Conservation (phyloP, 2,113 vertebrate species). For the Gymnobelideus leadbeateri region DNA sequence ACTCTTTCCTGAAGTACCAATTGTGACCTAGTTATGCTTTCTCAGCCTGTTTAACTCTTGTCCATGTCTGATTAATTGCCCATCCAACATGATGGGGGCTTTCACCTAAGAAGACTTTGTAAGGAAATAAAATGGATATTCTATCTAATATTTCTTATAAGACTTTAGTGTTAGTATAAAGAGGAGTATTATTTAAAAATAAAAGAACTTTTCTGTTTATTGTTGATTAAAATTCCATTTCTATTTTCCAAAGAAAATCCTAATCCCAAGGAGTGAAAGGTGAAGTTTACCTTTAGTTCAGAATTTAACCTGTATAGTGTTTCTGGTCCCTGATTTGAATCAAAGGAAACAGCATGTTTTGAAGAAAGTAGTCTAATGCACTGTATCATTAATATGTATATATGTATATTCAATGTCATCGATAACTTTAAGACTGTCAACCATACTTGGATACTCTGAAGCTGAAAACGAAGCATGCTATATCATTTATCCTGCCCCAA, state of each 20-base stretch:
- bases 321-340: constrained; percentile 50
- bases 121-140: constrained; percentile 76
- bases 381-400: constrained; percentile 41
- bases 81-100: neutral
- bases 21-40: neutral
- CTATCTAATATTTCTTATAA: constrained; percentile 37
- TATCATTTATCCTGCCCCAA: constrained; percentile 52
- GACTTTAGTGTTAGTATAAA: constrained; percentile 74
- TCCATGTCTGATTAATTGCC: neutral
- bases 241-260: constrained; percentile 75
- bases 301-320: constrained; percentile 36
- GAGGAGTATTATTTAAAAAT: constrained; percentile 73
- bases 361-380: constrained; percentile 55
- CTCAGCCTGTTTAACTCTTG: neutral
- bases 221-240: constrained; percentile 76
- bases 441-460: constrained; percentile 48
- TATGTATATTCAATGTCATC: constrained; percentile 28
- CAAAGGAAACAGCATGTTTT: constrained; percentile 54
- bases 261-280: constrained; percentile 55
- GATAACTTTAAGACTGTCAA: constrained; percentile 51
- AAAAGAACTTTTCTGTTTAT: constrained; percentile 73
- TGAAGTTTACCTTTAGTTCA: constrained; percentile 74
- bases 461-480: constrained; percentile 70
- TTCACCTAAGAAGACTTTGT: neutral
- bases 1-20: neutral